Evolutionary conservation across 2,113 vertebrate genomes (phyloP).

Genomic region (Corythoichthys haematopterus): DNA sequence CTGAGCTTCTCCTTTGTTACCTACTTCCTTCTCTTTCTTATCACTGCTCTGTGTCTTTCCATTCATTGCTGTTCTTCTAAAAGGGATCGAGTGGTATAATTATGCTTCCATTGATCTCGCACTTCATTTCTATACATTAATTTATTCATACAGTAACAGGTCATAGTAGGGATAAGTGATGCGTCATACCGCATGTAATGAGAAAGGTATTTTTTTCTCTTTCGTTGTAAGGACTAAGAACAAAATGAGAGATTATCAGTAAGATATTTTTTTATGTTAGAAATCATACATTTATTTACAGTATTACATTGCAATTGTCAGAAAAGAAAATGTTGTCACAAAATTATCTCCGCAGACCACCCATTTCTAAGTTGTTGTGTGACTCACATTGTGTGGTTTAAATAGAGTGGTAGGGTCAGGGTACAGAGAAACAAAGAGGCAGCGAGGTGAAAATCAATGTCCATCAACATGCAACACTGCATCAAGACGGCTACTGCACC

Average conservation of each 20-base stretch:
- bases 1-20: conserved; percentile 17
- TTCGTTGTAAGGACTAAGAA: conserved; percentile 1
- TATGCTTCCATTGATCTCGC: conserved; percentile 26
- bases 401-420: conserved; percentile 30
- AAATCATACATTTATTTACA: not conserved
- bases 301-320: not conserved
- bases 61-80: conserved; percentile 7
- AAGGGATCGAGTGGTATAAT: conserved; percentile 40
- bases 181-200: conserved; percentile 29
- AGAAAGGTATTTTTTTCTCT: conserved; percentile 4
- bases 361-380: conserved; percentile 25
- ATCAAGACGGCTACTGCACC: conserved; percentile 62
- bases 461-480: conserved; percentile 65
- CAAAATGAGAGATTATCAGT: conserved; percentile 6
- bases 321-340: not conserved
- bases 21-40: conserved; percentile 8
- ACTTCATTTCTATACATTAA: conserved; percentile 28
- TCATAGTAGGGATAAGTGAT: conserved; percentile 13
- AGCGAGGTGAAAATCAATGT: conserved; percentile 60
- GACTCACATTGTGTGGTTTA: conserved; percentile 30
- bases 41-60: conserved; percentile 13
- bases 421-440: conserved; percentile 38
- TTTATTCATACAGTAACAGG: conserved; percentile 38
- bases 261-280: not conserved
- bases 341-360: not conserved